A percentile compares a stretch with the other conserved stretches of the same genome.
phyloP scores from a whole-genome alignment of 1,140 invertebrate species.

The Drosophila bifasciata region DNA sequence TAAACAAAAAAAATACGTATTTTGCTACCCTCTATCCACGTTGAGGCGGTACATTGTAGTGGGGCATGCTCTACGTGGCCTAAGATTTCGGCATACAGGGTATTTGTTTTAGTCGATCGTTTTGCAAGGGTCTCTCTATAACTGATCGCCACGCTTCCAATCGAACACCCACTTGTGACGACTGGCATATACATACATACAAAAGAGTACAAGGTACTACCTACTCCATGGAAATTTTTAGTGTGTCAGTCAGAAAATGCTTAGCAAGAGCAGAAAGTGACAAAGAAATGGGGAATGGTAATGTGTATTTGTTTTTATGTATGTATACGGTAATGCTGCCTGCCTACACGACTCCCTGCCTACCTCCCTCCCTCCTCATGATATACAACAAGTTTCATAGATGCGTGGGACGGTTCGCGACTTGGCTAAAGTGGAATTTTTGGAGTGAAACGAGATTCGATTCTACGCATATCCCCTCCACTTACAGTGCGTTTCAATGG shows the following conservation, averaged over 20 bases:
- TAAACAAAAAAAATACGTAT: conserved; percentile 52
- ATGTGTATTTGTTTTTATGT: conserved; percentile 8
- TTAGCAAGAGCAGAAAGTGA: conserved; percentile 41
- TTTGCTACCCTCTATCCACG: conserved; percentile 15
- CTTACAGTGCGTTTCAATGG: background rate
- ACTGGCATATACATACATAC: background rate
- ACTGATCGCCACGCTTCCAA: conserved; percentile 11
- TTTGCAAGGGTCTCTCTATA: no score
- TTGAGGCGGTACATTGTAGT: background rate
- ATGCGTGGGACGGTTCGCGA: conserved; percentile 35
- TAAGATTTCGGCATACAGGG: no score
- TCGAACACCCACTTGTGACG: conserved; percentile 42
- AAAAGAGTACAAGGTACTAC: background rate
- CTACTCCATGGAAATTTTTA: conserved; percentile 52
- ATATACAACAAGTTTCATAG: conserved; percentile 25
- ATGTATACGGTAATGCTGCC: conserved; percentile 21
- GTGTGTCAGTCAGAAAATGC: conserved; percentile 57
- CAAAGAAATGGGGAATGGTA: conserved; percentile 53
- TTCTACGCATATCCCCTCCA: background rate
- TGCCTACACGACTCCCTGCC: conserved; percentile 19
- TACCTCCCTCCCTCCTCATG: background rate
- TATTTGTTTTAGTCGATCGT: no score
- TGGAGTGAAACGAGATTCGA: conserved; percentile 11
- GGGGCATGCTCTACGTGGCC: conserved; percentile 7
- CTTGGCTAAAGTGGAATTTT: conserved; percentile 39